Percentiles rank a stretch among this genome's conserved stretches.
These are phyloP conservation scores for Catamblyrhynchus diadema DNA, from an alignment of 2,797 vertebrate species.

Conservation along the genomic window DNA sequence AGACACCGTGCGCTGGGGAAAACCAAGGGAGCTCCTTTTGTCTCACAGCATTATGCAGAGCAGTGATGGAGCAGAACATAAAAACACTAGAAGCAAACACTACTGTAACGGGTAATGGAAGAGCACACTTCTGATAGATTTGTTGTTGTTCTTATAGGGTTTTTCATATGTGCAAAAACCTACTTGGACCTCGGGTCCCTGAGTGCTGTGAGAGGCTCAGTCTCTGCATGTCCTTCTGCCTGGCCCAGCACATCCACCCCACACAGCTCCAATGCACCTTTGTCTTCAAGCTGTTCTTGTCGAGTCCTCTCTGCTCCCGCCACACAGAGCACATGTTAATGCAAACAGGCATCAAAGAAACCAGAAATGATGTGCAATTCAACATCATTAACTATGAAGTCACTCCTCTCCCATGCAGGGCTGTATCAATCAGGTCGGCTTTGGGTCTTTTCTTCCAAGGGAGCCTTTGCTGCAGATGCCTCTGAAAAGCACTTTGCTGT, in stretches of 20 bases:
- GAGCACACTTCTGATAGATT: neutral
- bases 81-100: neutral
- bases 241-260: fast-evolving
- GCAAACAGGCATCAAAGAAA: neutral
- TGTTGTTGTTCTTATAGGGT: neutral
- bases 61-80: neutral
- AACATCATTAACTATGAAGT: neutral
- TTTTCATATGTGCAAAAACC: neutral
- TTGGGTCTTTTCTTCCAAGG: neutral
- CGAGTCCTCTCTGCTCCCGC: neutral
- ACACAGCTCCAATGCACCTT: neutral
- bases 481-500: neutral
- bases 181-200: neutral
- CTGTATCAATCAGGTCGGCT: neutral
- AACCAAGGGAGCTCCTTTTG: neutral
- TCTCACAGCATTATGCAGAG: neutral
- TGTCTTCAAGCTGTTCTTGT: neutral
- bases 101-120: neutral
- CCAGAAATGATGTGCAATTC: neutral
- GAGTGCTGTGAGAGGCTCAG: neutral
- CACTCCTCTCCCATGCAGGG: neutral
- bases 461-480: neutral
- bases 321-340: neutral
- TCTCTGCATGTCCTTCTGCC: neutral
- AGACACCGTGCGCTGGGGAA: neutral